Base-by-base conservation (phyloP, 2,113 vertebrate species). In the Arizona elegans region DNA sequence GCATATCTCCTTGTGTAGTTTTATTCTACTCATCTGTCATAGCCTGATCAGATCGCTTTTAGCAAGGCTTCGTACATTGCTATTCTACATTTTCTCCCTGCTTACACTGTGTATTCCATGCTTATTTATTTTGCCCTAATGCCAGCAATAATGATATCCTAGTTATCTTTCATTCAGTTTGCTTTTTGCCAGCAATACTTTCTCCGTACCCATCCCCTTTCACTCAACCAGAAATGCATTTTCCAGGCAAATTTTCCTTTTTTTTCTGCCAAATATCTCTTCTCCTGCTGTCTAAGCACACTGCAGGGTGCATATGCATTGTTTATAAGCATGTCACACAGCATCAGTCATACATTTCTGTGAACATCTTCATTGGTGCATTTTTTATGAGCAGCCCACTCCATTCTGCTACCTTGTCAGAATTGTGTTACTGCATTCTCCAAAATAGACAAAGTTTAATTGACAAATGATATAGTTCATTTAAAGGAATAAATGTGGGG, bases 111-210 rank as follows among this genome's bases (percentile, higher is more conserved):
- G 53, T 65, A 53, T 50, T 65, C 50, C 33, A 26, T 86, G 19
- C 47, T 62, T n/a, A 89, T 26, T n/a, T 54, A 65, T 89, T 43
- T 70, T 92, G 15, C 87, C 47, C 53, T 29, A 52, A 54, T 85
- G 87, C 92, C 92, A 86, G 65, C 54, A 89, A 29, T 59, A 75
- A 90, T 86, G 81, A 90, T 29, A 86, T 90, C 19, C 65, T 5
- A 21, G 54, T 90, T 86, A 90, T 62, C 50, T 21, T 62, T 52
- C 56, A 65, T 90, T 47, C 75, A 6, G 5, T 90, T 86, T 53
- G 47, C 38, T 52, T 53, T n/a, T 29, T 93, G 91, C 88, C 96
- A 94, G 56, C 88, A 56, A 19, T 88, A 11, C 26, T 6, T 81
- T 96, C 50, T 95, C 93, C 24, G 47, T 62, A 11, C 33, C 24